Evolutionary conservation across 2,113 vertebrate genomes (phyloP).

Genomic region (Nestor notabilis): DNA sequence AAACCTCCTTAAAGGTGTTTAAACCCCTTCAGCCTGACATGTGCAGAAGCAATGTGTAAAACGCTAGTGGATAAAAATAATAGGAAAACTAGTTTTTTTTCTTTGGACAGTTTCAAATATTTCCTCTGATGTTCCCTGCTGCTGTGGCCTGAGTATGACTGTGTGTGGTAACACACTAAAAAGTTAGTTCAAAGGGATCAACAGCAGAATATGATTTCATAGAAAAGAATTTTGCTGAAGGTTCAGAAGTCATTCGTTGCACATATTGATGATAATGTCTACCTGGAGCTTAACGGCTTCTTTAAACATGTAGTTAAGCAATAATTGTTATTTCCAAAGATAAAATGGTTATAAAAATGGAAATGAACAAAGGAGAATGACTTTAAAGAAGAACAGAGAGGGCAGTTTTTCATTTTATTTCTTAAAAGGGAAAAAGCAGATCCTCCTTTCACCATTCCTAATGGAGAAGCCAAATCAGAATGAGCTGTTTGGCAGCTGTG

Average conservation of each 20-base stretch:
- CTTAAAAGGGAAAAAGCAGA: neutral
- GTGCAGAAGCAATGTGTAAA: neutral
- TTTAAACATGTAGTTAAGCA: neutral
- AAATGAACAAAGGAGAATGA: neutral
- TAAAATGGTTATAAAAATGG: neutral
- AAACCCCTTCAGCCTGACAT: neutral
- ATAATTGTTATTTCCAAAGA: neutral
- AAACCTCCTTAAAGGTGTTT: neutral
- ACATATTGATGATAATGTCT: neutral
- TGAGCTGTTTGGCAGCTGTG: neutral
- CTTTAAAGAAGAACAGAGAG: neutral
- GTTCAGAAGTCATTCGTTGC: neutral
- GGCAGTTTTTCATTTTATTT: neutral
- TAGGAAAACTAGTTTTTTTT: fast-evolving
- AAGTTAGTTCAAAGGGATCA: neutral
- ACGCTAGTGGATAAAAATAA: neutral
- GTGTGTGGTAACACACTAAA: neutral
- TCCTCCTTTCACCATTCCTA: neutral
- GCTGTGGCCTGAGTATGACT: neutral
- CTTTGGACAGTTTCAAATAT: neutral
- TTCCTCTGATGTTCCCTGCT: neutral
- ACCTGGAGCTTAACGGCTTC: neutral
- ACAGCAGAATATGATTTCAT: neutral
- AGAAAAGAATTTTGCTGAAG: neutral
- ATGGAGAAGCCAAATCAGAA: neutral